These are phyloP conservation scores for Zoanthus sociatus DNA, from an alignment of 92 coral and sea anemone species.

Conservation along the genomic window DNA sequence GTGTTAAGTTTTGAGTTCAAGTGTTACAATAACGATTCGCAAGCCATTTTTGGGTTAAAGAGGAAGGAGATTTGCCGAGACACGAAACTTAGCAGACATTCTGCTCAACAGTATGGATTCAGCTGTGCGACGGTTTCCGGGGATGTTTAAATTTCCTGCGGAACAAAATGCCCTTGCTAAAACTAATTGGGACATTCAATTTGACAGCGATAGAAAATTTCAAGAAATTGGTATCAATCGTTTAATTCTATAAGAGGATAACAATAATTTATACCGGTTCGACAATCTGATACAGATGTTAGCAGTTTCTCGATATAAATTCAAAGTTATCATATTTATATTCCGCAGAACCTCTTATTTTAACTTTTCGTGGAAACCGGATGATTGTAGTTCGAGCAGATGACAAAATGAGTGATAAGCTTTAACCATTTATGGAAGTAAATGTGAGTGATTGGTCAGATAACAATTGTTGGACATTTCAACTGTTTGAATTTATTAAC, in stretches of 20 bases:
- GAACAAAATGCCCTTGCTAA: not conserved
- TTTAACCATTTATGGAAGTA: slow-evolving; percentile 48
- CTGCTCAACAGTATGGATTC: not conserved
- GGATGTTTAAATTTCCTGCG: not conserved
- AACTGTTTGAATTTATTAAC: slow-evolving; percentile 18
- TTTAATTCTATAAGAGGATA: too few relatives aligned
- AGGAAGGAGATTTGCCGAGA: not conserved
- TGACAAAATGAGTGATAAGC: not conserved
- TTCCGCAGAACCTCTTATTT: slow-evolving; percentile 11
- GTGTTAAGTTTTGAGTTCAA: not conserved
- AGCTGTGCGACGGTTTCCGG: not conserved
- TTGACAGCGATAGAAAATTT: too few relatives aligned
- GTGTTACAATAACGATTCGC: slow-evolving; percentile 5
- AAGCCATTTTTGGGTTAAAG: not conserved
- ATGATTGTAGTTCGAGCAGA: not conserved
- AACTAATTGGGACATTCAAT: too few relatives aligned
- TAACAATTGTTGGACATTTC: not conserved
- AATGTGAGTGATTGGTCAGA: slow-evolving; percentile 41
- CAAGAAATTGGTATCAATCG: too few relatives aligned
- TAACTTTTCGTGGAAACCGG: slow-evolving; percentile 12
- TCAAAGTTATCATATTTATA: not conserved
- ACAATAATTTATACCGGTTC: too few relatives aligned
- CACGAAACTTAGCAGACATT: not conserved
- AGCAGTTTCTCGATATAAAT: not conserved
- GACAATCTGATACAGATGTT: too few relatives aligned